Evolutionary conservation across 2,797 vertebrate genomes (phyloP), one percentile per base, ranked within the genome.

Genomic region (Parambassis ranga): DNA sequence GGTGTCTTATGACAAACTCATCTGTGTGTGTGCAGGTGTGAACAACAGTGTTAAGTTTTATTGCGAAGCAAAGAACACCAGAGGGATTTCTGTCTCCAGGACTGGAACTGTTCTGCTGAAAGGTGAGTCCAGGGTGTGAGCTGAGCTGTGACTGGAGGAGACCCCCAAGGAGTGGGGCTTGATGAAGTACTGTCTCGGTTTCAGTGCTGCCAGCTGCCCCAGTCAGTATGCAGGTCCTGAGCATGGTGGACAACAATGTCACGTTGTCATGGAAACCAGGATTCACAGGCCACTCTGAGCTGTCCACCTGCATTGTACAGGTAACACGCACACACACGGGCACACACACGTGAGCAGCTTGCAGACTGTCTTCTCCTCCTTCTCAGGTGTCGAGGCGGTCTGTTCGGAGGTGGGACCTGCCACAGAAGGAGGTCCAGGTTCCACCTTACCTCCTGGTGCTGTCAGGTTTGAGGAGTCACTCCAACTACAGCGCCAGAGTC

Each of bases 81-180:
- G 94, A 86, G 96, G 97, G 23, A 89, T 98, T 83, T 95, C 96
- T 6, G 95, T 96, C 10, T 98, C 97, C 19, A 93, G 96, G 41
- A 94, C 95, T 0, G 96, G 95, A 35, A 96, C 94, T 0, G 93
- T 95, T 56, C 80, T 91, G 57, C 94, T 98, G 42, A 97, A 98
- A 96, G 96, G 97, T 98, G 78, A 93, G 93, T 27, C 26, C 1
- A 18, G 11, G 9, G 9, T 27, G 24, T 16, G n/a, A 3, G 15
- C 27, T 43, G 15, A 18, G 9, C 46, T 56, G 31, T 52, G 13
- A 49, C 53, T 65, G 43, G 36, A 24, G 4, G 4, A 5, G 22
- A 2, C 1, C 7, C 38, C 4, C 11, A 2, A 23, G 39, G 31
- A 58, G 27, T 7, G 16, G 52, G 42, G 15, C n/a, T 44, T 31